Evolutionary conservation across 2,113 vertebrate genomes (phyloP).

Genomic region (Gymnarchus niloticus): DNA sequence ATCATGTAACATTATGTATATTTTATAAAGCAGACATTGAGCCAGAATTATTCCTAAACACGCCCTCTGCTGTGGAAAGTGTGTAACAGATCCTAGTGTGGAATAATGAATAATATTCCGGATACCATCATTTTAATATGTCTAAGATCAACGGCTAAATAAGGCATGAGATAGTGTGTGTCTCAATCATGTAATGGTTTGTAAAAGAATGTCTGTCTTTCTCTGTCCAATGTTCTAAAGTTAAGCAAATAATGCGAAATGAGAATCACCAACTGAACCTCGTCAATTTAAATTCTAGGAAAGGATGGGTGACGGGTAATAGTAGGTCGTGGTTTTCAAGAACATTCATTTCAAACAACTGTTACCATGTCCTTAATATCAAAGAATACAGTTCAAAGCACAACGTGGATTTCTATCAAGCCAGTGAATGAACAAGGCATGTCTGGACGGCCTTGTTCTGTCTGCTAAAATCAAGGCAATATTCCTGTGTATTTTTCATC

Average conservation of each 20-base stretch:
- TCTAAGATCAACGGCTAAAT: not conserved
- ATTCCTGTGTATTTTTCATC: not conserved
- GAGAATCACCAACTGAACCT: not conserved
- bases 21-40: not conserved
- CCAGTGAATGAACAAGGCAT: not conserved
- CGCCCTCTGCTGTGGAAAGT: conserved; percentile 4
- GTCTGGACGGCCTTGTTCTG: not conserved
- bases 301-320: not conserved
- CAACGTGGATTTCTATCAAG: not conserved
- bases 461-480: not conserved
- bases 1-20: conserved; percentile 8
- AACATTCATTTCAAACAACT: not conserved
- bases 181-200: not conserved
- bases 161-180: not conserved
- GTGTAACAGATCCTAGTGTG: not conserved
- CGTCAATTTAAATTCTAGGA: not conserved
- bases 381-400: not conserved
- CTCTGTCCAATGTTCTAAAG: not conserved
- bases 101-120: no score
- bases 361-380: not conserved
- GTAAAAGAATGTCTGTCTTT: not conserved
- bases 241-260: not conserved
- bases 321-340: not conserved
- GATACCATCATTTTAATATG: no score
- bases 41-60: not conserved